Conservation (phyloP, 2,797 vertebrate species). For the Harpagifer antarcticus region DNA sequence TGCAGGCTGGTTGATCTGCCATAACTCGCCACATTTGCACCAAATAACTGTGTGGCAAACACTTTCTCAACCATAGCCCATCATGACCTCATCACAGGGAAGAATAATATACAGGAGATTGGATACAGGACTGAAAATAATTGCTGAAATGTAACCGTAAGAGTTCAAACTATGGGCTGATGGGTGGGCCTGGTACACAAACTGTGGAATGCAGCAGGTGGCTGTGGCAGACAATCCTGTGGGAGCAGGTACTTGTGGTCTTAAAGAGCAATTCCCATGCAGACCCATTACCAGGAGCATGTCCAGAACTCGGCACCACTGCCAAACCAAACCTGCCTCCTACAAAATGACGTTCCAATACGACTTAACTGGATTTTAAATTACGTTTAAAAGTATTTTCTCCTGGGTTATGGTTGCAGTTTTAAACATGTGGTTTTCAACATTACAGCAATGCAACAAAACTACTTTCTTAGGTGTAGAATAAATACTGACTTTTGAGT, state of each 20-base stretch:
- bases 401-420: no score
- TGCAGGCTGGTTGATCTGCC: not conserved
- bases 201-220: not conserved
- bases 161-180: not conserved
- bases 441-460: no score
- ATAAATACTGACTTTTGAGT: no score
- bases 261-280: not conserved
- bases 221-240: not conserved
- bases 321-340: not conserved
- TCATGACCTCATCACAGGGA: slow-evolving; percentile 23
- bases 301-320: not conserved
- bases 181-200: not conserved
- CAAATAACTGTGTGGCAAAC: slow-evolving; percentile 28
- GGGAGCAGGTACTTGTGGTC: not conserved
- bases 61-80: slow-evolving; percentile 24
- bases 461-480: no score
- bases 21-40: slow-evolving; percentile 15
- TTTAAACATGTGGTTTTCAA: no score
- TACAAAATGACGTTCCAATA: no score
- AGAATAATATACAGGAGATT: not conserved
- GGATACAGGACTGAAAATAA: not conserved
- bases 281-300: not conserved
- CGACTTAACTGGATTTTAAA: no score
- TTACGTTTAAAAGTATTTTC: no score
- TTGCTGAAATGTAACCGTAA: no score